These are phyloP conservation scores for Urocyon cinereoargenteus DNA, from an alignment of 2,797 vertebrate genomes.

Conservation along the genomic window DNA sequence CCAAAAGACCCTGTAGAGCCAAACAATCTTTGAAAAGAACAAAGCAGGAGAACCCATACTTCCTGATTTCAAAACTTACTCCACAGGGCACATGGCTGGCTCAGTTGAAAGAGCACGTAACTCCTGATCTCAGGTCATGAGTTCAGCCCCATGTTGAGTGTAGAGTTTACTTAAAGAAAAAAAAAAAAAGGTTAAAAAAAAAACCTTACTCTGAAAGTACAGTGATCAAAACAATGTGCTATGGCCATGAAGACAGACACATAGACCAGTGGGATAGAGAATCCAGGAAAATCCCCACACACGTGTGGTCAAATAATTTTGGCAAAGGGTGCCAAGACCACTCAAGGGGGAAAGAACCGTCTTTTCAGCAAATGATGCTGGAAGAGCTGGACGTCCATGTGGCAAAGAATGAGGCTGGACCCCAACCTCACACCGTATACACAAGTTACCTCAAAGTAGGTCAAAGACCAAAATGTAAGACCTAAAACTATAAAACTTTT, in stretches of 20 bases:
- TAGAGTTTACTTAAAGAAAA: no score
- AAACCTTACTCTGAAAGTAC: background rate
- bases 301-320: background rate
- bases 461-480: background rate
- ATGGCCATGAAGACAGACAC: background rate
- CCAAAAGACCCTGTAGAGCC: no score
- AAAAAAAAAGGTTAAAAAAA: no score
- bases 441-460: background rate
- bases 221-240: rapidly evolving
- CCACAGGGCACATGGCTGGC: no score
- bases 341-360: background rate
- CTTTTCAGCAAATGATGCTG: no score
- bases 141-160: no score
- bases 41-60: background rate
- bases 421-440: background rate
- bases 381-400: background rate
- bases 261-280: rapidly evolving
- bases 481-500: background rate
- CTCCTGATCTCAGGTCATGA: no score
- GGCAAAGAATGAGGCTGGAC: background rate
- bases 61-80: background rate
- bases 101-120: no score
- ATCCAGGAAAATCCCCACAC: background rate
- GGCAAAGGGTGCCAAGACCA: background rate
- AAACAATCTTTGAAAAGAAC: background rate